Evolutionary conservation across 2,888 invertebrate genomes (phyloP), one percentile per base, ranked within the genome.

Genomic region (Arrhopalites spinosus): DNA sequence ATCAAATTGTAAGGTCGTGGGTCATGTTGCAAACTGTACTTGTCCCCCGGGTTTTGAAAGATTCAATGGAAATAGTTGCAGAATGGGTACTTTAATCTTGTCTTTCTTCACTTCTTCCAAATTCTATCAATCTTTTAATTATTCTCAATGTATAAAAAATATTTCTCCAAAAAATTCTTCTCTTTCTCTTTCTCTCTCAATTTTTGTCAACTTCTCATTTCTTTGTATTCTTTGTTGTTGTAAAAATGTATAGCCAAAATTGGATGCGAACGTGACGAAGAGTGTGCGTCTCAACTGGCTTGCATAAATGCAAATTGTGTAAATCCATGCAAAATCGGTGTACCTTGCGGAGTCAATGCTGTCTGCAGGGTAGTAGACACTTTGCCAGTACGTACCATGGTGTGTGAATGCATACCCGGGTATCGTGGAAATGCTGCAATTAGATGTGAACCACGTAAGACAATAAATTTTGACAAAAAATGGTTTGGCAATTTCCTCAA

Each of bases 381-480:
- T 3, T 86, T 91, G 30, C 94, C 95, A 0, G 92, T 95, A 7
- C 89, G 95, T 78, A 94, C 95, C 0, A 93, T 95, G 92, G 89
- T 94, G 50, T 96, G 95, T 84, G 90, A 93, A 2, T 96, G 96
- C 83, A 93, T 95, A 30, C 92, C 93, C 70, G 95, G 95, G 23
- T 95, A 93, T 83, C 91, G 91, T 86, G 96, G 95, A 85, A 93
- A 95, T 85, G 95, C 95, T 25, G 91, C 93, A 11, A 88, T 92
- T 13, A 90, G 91, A 84, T 96, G 95, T 84, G 91, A 92, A 83
- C 91, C 89, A 88, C 89, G 94, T 91, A 88, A 90, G 89, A 89
- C 47, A 43, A 36, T 43, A 20, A 59, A 20, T 20, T 3, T 59
- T 23, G 2, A 53, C 47, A 25, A 53, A 50, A 15, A 70, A 27